Evolutionary conservation across 2,113 vertebrate genomes (phyloP), one percentile per base, ranked within the genome.

Genomic region (Pungitius pungitius): DNA sequence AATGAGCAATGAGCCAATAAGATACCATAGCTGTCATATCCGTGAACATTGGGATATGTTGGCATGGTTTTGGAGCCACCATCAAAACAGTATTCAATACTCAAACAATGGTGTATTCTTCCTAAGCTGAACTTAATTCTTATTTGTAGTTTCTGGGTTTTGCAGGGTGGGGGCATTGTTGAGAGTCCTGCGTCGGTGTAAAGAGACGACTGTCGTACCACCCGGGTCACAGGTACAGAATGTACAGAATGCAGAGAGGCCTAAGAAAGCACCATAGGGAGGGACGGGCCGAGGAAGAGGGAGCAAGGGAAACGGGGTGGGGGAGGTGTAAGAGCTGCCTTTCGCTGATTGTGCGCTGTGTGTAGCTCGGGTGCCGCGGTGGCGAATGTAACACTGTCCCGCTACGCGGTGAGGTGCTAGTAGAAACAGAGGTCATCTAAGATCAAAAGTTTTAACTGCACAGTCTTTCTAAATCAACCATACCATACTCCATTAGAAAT

Each of bases 331-430:
- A 60, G 70, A 58, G 71, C 76, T 75, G 64, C 73, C 80, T 73
- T 75, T 26, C 75, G 75, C 73, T 79, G 80, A 83, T 35, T 3
- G 73, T 75, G 30, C 3, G 64, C 61, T 70, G 20, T 84, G 87
- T 76, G 79, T 85, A 70, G 79, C 20, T 56, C 30, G 57, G 49
- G 68, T 70, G 67, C 17, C 11, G 35, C 2, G 33, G 76, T 83
- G 88, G 77, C 64, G 72, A 91, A 88, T 88, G 68, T 87, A 73
- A 77, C 88, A 75, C 78, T 13, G 15, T 56, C 17, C 15, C 74
- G 90, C 59, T 60, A 84, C 20, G 70, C 78, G 68, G 75, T 5
- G 67, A 39, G 61, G 55, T 61, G n/a, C 37, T 45, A 56, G 57
- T 58, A 26, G 40, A 66, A 54, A 42, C 24, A 47, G 14, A 61